Percentiles rank a stretch among this genome's conserved stretches.
phyloP scores from a whole-genome alignment of 2,888 invertebrate genomes.

The Conomelus anceps region DNA sequence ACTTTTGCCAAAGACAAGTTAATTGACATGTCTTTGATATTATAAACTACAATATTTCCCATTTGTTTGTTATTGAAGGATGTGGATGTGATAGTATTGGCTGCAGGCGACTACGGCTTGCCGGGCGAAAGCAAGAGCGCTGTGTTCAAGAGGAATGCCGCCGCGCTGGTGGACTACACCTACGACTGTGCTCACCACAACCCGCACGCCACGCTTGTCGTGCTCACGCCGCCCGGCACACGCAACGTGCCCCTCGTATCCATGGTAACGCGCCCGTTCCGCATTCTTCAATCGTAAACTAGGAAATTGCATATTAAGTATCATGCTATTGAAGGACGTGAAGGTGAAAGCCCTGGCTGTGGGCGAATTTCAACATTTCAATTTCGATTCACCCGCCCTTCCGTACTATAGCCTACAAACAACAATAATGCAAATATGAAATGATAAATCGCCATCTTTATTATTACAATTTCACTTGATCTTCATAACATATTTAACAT shows the following conservation, averaged over 20 bases:
- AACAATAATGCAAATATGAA: no score
- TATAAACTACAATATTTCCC: background rate
- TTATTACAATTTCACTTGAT: no score
- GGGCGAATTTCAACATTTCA: no score
- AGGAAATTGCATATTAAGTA: no score
- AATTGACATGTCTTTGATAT: background rate
- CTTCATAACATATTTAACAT: no score
- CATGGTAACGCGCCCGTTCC: conserved; percentile 19
- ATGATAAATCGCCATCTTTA: no score
- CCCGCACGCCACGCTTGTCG: conserved; percentile 27
- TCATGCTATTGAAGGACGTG: no score
- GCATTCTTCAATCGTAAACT: no score
- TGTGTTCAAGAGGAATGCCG: conserved; percentile 25
- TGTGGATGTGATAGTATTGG: conserved; percentile 28
- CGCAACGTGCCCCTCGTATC: conserved; percentile 35
- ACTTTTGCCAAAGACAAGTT: no score
- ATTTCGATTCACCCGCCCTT: background rate
- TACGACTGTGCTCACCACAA: conserved; percentile 18
- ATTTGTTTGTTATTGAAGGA: conserved; percentile 19
- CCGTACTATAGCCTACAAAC: no score
- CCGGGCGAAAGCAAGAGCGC: conserved; percentile 11
- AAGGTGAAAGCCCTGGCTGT: no score
- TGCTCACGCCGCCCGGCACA: conserved; percentile 35
- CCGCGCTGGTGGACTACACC: conserved; percentile 19
- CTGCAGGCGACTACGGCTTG: conserved; percentile 14